phyloP scores from a whole-genome alignment of 2,888 invertebrate species.

The Geophilus truncorum region DNA sequence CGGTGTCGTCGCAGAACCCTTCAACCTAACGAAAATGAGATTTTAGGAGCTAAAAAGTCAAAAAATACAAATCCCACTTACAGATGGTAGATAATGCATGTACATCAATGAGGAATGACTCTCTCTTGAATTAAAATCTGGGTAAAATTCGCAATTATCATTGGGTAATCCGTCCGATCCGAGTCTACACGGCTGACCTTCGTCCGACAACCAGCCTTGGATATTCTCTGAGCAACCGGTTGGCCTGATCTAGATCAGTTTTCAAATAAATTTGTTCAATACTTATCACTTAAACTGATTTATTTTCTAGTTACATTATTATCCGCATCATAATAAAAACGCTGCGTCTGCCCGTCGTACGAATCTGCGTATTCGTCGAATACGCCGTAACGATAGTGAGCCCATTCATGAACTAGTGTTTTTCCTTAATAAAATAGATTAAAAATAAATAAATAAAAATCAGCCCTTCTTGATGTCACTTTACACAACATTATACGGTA shows the following conservation, averaged over 20 bases:
- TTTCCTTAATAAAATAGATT: not conserved
- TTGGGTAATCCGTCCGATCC: conserved; percentile 36
- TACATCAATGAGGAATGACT: conserved; percentile 41
- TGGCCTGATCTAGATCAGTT: conserved; percentile 41
- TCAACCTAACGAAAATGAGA: conserved; percentile 42
- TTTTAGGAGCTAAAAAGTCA: too few species aligned
- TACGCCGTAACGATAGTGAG: conserved; percentile 43
- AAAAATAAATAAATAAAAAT: too few species aligned
- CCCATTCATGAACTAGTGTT: conserved; percentile 43
- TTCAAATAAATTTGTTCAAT: too few species aligned
- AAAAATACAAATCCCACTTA: too few species aligned
- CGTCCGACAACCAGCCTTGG: conserved; percentile 40
- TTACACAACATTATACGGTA: too few species aligned
- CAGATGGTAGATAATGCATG: conserved; percentile 41
- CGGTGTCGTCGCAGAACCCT: conserved; percentile 44
- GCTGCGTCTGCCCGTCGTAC: conserved; percentile 37
- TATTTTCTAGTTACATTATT: conserved; percentile 34
- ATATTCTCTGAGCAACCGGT: conserved; percentile 40
- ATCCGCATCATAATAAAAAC: conserved; percentile 39
- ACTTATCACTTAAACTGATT: too few species aligned
- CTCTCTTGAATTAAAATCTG: conserved; percentile 34
- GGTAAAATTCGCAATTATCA: conserved; percentile 37
- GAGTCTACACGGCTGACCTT: conserved; percentile 39
- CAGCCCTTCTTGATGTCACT: too few species aligned
- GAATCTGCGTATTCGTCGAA: conserved; percentile 43